Conservation (phyloP, 2,888 invertebrate species). For the Chaitophorus viminalis region DNA sequence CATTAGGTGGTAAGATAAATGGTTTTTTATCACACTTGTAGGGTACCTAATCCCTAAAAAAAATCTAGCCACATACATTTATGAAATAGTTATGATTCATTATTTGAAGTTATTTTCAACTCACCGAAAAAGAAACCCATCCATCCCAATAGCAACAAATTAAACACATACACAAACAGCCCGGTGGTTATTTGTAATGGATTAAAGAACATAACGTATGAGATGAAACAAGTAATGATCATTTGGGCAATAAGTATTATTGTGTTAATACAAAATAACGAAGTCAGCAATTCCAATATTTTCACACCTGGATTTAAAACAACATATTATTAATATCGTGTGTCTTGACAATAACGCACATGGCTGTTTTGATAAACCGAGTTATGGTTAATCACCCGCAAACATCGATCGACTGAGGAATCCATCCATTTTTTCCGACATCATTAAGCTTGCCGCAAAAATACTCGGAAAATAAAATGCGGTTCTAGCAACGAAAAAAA, state of each 20-base stretch:
- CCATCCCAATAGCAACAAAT: slow-evolving; percentile 24
- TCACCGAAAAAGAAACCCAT: slow-evolving; percentile 48
- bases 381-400: slow-evolving; percentile 24
- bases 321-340: background rate
- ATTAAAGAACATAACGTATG: background rate
- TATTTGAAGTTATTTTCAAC: background rate
- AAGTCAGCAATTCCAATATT: slow-evolving; percentile 27
- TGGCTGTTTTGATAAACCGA: background rate
- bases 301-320: slow-evolving; percentile 33
- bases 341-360: background rate
- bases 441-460: slow-evolving; percentile 17
- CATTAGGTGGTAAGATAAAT: too few species aligned
- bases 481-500: background rate
- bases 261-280: slow-evolving; percentile 33
- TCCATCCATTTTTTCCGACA: slow-evolving; percentile 53
- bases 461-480: slow-evolving; percentile 23
- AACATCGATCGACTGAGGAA: slow-evolving; percentile 33
- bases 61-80: too few species aligned
- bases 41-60: too few species aligned
- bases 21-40: too few species aligned
- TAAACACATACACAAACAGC: background rate
- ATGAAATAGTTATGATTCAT: too few species aligned
- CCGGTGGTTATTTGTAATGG: slow-evolving; percentile 30
- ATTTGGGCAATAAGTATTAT: background rate
- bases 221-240: background rate